A percentile compares a stretch with the other conserved stretches of the same genome.
These are phyloP conservation scores for Troides aeacus DNA, from an alignment of 2,888 invertebrate species.

Conservation along the genomic window DNA sequence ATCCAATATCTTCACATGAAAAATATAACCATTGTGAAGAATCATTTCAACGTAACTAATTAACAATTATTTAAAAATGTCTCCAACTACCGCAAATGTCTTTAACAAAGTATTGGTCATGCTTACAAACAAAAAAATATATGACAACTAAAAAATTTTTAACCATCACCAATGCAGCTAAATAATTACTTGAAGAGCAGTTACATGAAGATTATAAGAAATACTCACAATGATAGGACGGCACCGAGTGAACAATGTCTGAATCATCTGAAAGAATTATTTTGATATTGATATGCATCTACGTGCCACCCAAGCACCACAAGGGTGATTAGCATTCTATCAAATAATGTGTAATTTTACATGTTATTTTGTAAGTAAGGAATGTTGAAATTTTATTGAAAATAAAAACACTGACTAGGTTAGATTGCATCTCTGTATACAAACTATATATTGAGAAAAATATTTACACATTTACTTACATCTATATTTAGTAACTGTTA, in stretches of 20 bases:
- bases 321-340: slow-evolving; percentile 28
- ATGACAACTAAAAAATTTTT: background rate
- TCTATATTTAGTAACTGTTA: background rate
- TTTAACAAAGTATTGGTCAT: background rate
- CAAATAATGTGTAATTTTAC: background rate
- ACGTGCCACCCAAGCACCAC: slow-evolving; percentile 44
- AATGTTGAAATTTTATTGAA: background rate
- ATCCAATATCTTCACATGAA: no score
- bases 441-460: background rate
- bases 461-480: background rate
- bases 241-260: slow-evolving; percentile 62
- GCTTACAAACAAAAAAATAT: background rate
- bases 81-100: background rate
- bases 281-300: slow-evolving; percentile 43
- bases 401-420: background rate
- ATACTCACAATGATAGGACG: slow-evolving; percentile 68
- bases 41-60: no score
- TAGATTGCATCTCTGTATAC: background rate
- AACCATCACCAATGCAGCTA: slow-evolving; percentile 9
- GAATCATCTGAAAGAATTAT: slow-evolving; percentile 75
- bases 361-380: background rate
- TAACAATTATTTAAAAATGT: background rate
- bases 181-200: background rate
- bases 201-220: slow-evolving; percentile 25
- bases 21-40: no score